Evolutionary conservation across 2,113 vertebrate genomes (phyloP).

Genomic region (Thamnophis sirtalis): DNA sequence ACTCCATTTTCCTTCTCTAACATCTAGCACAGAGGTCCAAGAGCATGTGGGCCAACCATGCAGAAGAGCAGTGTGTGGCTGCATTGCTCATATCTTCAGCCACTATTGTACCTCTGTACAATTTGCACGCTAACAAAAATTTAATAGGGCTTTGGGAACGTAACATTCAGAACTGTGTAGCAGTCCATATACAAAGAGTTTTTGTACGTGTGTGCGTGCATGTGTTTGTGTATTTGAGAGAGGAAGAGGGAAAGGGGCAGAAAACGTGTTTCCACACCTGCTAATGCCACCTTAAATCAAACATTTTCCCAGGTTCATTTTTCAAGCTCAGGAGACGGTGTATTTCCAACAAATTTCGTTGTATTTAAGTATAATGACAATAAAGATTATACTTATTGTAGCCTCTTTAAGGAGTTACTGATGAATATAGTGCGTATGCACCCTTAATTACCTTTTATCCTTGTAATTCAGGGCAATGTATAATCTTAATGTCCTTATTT

Average conservation of each 20-base stretch:
- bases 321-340: not conserved
- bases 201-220: not conserved
- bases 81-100: not conserved
- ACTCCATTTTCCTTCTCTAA: not conserved
- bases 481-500: not conserved
- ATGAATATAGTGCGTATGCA: not conserved
- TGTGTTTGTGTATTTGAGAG: not conserved
- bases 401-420: not conserved
- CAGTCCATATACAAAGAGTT: not conserved
- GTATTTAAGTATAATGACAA: no score
- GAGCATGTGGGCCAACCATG: not conserved
- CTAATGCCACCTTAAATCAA: not conserved
- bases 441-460: not conserved
- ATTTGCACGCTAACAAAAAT: not conserved
- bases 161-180: not conserved
- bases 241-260: not conserved
- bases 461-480: not conserved
- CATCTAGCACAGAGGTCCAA: not conserved
- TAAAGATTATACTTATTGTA: not conserved
- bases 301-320: not conserved
- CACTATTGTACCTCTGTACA: not conserved
- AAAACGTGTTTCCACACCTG: not conserved
- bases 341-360: not conserved
- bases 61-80: not conserved
- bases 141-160: not conserved